Conservation (phyloP, 1,140 invertebrate genomes). For the Drosophila rufa region DNA sequence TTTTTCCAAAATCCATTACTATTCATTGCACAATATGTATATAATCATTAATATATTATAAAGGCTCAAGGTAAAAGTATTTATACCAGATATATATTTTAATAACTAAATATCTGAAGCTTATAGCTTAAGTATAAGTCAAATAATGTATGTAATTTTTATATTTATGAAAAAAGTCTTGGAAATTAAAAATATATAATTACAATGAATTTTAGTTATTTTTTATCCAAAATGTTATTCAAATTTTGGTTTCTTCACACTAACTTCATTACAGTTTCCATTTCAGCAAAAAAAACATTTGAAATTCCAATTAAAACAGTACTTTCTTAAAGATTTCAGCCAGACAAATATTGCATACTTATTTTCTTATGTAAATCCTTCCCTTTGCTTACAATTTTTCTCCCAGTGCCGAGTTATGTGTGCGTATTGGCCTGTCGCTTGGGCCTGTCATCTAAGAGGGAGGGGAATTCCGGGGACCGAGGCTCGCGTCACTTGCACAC, state of each 20-base stretch:
- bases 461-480: slow-evolving; percentile 9
- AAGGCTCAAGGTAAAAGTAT: no score
- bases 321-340: background rate
- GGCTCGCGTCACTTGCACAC: slow-evolving; percentile 77
- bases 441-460: slow-evolving; percentile 42
- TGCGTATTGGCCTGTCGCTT: slow-evolving; percentile 38
- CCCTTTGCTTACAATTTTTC: background rate
- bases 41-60: no score
- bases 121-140: background rate
- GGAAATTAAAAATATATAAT: no score
- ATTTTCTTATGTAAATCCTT: background rate
- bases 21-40: no score
- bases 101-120: background rate
- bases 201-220: no score
- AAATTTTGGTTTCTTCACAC: background rate
- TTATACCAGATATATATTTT: no score
- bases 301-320: no score
- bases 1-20: no score
- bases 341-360: background rate
- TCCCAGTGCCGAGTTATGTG: slow-evolving; percentile 33
- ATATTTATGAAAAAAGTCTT: no score
- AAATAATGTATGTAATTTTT: no score
- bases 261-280: background rate
- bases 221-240: no score
- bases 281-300: background rate